Conservation (phyloP, 2,113 vertebrate species). For the Pelvicachromis taeniatus region DNA sequence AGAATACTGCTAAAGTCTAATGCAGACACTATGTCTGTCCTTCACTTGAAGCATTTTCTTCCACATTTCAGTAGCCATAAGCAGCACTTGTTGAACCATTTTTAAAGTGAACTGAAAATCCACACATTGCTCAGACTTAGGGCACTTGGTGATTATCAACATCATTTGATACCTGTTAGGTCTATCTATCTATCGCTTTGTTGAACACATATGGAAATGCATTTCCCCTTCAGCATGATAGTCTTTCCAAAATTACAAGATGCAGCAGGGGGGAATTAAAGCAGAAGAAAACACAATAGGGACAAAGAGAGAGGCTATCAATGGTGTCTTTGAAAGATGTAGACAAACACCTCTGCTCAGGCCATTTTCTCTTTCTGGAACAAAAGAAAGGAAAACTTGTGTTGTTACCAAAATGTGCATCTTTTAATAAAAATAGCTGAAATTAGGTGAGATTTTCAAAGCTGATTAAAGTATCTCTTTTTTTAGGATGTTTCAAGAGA, state of each 20-base stretch:
- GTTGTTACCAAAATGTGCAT: background rate
- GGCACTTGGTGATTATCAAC: conserved; percentile 14
- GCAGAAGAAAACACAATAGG: background rate
- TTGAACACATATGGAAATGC: background rate
- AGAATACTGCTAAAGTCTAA: background rate
- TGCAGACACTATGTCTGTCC: background rate
- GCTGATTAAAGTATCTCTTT: conserved; percentile 23
- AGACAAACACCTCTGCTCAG: background rate
- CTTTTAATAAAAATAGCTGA: background rate
- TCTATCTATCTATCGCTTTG: background rate
- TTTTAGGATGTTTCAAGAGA: conserved; percentile 82
- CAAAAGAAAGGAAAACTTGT: background rate
- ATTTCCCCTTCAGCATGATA: background rate
- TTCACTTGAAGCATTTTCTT: background rate
- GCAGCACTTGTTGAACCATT: background rate
- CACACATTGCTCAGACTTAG: background rate
- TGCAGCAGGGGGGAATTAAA: background rate
- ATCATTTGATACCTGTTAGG: conserved; percentile 26
- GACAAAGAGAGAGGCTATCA: background rate
- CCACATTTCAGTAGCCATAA: background rate
- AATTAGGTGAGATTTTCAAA: background rate
- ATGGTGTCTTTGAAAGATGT: conserved; percentile 27
- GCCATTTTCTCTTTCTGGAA: background rate
- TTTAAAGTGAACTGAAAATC: background rate
- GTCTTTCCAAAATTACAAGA: background rate